Evolutionary conservation across 2,113 vertebrate genomes (phyloP), one percentile per base, ranked within the genome.

Genomic region (Eurystomus gularis): DNA sequence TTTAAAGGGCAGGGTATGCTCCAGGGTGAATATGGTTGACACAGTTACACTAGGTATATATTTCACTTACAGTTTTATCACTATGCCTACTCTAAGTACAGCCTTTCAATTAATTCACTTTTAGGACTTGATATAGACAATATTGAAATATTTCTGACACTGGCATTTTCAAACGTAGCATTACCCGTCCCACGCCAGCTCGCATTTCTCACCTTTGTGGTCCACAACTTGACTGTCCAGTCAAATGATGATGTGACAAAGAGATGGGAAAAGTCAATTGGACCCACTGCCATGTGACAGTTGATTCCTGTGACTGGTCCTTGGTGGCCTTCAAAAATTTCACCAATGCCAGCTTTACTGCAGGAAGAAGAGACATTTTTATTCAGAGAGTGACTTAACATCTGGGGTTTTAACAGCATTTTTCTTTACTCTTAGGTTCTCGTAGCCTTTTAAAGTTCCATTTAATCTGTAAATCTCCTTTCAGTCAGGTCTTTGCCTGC

Each of bases 181-280:
- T 60, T 82, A 84, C 25, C 48, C 62, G 29, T 68, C 33, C 15
- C 58, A 39, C 33, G 35, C n/a, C n/a, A 42, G 10, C 7, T 51
- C 4, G 0, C 13, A 66, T 40, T 79, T 91, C 97, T 94, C 97
- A 99, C 99, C 99, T 99, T 99, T 66, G 99, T 99, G 93, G 99
- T 99, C 99, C 99, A 99, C 82, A 99, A 96, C 95, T 99, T 99
- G 96, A 99, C 98, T 21, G 99, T 99, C 99, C 99, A 99, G 98
- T 99, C 99, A 87, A 99, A 99, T 11, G 99, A 99, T 4, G 99
- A 99, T 7, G 99, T 99, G 94, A 99, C 98, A 94, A 99, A 99
- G 75, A 99, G 98, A 97, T 99, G 99, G 54, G 99, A 99, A 86
- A 99, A 99, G 96, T 99, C 99, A 7, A 99, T 98, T 2, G 99